A percentile compares a stretch with the other conserved stretches of the same genome.
These are phyloP conservation scores for Odontothrips loti DNA, from an alignment of 2,888 invertebrate species.

Conservation along the genomic window DNA sequence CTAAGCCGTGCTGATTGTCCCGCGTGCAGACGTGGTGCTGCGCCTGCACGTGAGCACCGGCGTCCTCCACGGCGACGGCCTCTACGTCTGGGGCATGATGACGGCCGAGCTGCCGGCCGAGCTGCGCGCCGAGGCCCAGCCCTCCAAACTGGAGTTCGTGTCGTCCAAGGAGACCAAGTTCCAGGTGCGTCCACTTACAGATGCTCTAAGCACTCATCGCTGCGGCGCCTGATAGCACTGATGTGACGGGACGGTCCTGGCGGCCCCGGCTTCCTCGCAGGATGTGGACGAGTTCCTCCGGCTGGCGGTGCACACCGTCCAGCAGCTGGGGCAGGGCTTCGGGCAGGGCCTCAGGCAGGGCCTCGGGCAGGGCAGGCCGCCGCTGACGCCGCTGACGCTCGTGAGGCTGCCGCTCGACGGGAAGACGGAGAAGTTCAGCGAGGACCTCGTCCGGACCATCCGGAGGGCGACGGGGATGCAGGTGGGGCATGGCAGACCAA, in stretches of 20 bases:
- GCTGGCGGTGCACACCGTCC: background rate
- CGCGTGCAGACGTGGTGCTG: background rate
- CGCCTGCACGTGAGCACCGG: background rate
- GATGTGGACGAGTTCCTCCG: background rate
- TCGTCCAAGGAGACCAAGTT: background rate
- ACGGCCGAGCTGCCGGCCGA: too few relatives aligned
- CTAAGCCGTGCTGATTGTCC: too few relatives aligned
- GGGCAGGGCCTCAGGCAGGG: too few relatives aligned
- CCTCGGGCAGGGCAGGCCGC: too few relatives aligned
- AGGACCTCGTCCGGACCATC: too few relatives aligned
- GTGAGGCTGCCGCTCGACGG: too few relatives aligned
- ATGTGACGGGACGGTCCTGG: too few relatives aligned
- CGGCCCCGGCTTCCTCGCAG: background rate
- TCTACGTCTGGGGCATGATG: background rate
- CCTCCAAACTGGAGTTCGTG: background rate
- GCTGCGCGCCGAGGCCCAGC: too few relatives aligned
- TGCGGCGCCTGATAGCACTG: background rate
- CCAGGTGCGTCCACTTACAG: background rate
- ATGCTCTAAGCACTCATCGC: background rate
- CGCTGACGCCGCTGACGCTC: too few relatives aligned
- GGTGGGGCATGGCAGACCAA: background rate
- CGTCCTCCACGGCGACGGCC: background rate
- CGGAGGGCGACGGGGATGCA: background rate
- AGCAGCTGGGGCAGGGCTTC: background rate
- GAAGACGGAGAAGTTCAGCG: too few relatives aligned